Evolutionary conservation across 2,113 vertebrate genomes (phyloP), one percentile per base, ranked within the genome.

Genomic region (Oncorhynchus gorbuscha): DNA sequence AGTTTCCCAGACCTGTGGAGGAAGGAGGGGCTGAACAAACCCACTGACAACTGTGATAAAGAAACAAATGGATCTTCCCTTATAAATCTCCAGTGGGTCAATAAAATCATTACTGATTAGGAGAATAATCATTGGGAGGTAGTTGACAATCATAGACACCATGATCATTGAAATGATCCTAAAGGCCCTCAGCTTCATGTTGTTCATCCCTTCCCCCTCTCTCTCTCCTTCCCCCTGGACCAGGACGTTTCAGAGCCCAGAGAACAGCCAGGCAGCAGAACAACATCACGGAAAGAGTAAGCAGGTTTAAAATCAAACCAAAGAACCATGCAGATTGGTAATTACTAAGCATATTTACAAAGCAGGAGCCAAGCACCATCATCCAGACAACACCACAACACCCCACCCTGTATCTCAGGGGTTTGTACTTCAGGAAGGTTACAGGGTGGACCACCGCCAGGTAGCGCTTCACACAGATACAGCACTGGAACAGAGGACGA

Each of bases 391-490:
- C 4, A 16, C 55, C n/a, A 16, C 13, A 28, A 20, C 30, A 24
- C 7, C 9, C 16, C 16, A 77, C 3, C 59, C 32, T 71, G 75
- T 77, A 71, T 22, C 75, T 35, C 58, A 76, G 22, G 24, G 24
- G 68, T 62, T 24, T 64, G 35, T 71, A 77, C 69, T n/a, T 65
- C n/a, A 71, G 69, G 39, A 71, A 77, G 55, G 45, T 5, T 20
- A 77, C 68, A 48, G 75, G 75, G 59, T 70, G 58, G 59, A 76
- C 13, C 59, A 76, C 75, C 12, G 69, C 75, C 35, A 76, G 68
- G 58, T 71, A 77, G 49, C 69, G 69, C 69, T 77, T 69, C 4
- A 77, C 35, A 71, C 75, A 76, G 16, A 76, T 62, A 18, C 32
- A 71, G 22, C 30, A 45, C 68, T 64, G 68, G 58, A 76, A 76